Base-by-base conservation (phyloP, 2,797 vertebrate species). In the Melanotaenia trifasciata region DNA sequence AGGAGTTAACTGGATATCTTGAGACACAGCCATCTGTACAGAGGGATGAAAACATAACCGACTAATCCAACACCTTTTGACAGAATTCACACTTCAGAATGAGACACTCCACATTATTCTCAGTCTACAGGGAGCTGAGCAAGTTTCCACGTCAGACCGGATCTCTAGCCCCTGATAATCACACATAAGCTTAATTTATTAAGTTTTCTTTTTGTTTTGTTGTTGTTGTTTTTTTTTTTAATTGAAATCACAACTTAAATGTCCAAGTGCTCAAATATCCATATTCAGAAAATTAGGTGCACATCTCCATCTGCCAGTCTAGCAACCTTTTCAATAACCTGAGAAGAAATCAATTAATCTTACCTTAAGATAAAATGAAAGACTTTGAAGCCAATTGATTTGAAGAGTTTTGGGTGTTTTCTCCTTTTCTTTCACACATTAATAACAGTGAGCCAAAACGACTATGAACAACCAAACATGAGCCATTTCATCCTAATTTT, bases 61-160 rank as follows among this genome's bases (percentile, higher is more conserved):
- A 56, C 64, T 74, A 83, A 84, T 85, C 72, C 82, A 85, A 89
- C 87, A 89, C 81, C 76, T 70, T 76, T 47, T 73, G 53, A 81
- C 45, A 85, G 65, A 65, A 54, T 84, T 89, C 83, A 89, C 78
- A 90, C 85, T 89, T 26, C 73, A 64, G 57, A 84, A 74, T 82
- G 81, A 84, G 70, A 79, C 64, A 47, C 53, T 68, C 64, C 60
- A 81, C n/a, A 67, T 67, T 64, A 72, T 79, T 73, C 68, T 69
- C 57, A 77, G 33, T 72, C 84, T 73, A 54, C 54, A 28, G 81
- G 78, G 81, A 81, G 28, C 51, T 50, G 59, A 78, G 8, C n/a
- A 69, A 24, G 24, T 28, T 57, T 51, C 12, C 45, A 64, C 36
- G 70, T 11, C 47, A 59, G 22, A 58, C 22, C 20, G 58, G 5